A percentile compares a stretch with the other conserved stretches of the same genome.
Evolutionary conservation across 2,797 vertebrate species (phyloP).

Genomic region (Ctenopoma kingsleyae): DNA sequence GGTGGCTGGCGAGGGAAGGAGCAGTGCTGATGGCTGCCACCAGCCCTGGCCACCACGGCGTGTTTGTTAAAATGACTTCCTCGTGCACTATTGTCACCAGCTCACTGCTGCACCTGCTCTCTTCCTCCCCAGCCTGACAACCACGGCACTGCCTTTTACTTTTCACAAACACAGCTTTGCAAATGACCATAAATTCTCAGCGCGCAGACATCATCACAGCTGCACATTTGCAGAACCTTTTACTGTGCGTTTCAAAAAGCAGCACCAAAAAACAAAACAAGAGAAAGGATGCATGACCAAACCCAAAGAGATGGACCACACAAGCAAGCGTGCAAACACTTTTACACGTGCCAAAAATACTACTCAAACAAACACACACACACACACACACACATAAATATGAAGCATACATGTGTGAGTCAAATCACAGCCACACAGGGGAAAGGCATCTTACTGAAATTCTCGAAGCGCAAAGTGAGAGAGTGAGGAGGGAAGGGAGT

Average conservation of each 20-base stretch:
- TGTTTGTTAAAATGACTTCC: conserved; percentile 79
- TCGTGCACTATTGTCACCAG: conserved; percentile 66
- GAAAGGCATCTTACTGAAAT: conserved; percentile 65
- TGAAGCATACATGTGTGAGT: conserved; percentile 16
- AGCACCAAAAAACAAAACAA: conserved; percentile 18
- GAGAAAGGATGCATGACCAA: conserved; percentile 16
- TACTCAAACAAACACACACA: conserved; percentile 14
- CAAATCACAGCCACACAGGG: conserved; percentile 42
- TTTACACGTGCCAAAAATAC: conserved; percentile 12
- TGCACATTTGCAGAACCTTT: conserved; percentile 34
- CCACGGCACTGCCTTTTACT: conserved; percentile 16
- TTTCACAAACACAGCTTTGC: conserved; percentile 17
- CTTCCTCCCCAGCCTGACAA: conserved; percentile 33
- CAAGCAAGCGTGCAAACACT: conserved; percentile 9
- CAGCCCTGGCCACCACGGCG: conserved; percentile 59
- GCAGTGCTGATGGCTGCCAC: conserved; percentile 67
- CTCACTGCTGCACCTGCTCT: conserved; percentile 68
- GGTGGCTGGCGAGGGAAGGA: conserved; percentile 27
- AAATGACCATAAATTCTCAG: conserved; percentile 40
- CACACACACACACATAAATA: conserved; percentile 22
- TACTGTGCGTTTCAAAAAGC: conserved; percentile 9
- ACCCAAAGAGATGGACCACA: conserved; percentile 31
- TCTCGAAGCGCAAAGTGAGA: conserved; percentile 49
- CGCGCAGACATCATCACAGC: conserved; percentile 29
- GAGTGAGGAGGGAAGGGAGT: conserved; percentile 24